Conservation (phyloP, 2,113 vertebrate genomes). For the Psammodynastes pulverulentus region DNA sequence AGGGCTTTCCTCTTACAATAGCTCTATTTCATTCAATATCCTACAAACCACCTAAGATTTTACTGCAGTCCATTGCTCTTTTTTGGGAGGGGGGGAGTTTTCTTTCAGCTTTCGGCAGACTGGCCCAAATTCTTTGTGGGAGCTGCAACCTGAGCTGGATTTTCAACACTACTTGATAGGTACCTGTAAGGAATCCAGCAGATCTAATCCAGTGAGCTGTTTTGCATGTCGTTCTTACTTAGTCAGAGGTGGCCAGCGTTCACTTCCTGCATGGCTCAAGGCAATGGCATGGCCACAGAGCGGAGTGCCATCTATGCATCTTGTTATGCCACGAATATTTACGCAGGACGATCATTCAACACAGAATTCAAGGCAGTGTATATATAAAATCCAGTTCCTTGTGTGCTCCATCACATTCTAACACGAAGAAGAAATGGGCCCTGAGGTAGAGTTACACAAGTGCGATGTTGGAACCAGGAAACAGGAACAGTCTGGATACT, state of each 20-base stretch:
- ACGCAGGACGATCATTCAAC: constrained; percentile 1
- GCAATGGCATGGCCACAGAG: neutral
- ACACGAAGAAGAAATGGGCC: neutral
- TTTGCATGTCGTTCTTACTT: neutral
- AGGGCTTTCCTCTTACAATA: neutral
- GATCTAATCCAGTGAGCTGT: neutral
- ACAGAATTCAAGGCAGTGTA: neutral
- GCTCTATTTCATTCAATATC: neutral
- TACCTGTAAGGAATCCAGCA: neutral
- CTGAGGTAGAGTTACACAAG: too few relatives aligned
- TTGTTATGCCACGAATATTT: neutral
- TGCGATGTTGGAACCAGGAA: neutral
- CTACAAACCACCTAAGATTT: neutral
- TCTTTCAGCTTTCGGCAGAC: neutral
- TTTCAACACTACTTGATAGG: neutral
- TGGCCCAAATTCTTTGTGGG: neutral
- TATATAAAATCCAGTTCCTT: neutral
- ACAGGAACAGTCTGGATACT: neutral
- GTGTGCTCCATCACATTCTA: neutral
- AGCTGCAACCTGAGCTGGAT: neutral
- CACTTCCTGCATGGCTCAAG: constrained; percentile 15
- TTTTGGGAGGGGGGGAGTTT: neutral
- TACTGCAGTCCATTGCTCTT: neutral
- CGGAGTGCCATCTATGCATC: neutral
- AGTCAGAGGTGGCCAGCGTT: neutral